These are phyloP conservation scores for Heterocephalus glaber DNA, from an alignment of 2,113 vertebrate species.

Conservation along the genomic window DNA sequence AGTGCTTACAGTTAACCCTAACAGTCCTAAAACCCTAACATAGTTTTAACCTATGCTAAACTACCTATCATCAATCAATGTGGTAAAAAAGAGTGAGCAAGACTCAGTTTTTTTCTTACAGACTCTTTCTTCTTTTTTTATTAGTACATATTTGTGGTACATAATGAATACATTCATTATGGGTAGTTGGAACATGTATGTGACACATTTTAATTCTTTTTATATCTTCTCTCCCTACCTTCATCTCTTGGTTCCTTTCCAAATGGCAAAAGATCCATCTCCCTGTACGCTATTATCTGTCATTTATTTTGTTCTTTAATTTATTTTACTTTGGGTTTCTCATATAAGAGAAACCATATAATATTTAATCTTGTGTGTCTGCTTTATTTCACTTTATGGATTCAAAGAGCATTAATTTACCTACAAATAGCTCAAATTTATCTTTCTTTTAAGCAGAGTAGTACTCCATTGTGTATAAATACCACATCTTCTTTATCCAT, in stretches of 20 bases:
- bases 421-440: neutral
- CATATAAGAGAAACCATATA: neutral
- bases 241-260: too few species aligned
- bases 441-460: neutral
- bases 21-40: too few species aligned
- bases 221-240: too few species aligned
- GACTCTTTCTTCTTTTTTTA: neutral
- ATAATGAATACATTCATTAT: neutral
- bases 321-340: neutral
- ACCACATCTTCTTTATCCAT: neutral
- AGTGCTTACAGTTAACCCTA: neutral
- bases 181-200: neutral
- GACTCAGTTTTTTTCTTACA: neutral
- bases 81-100: neutral
- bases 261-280: neutral
- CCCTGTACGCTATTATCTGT: neutral
- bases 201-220: too few species aligned
- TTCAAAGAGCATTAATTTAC: neutral
- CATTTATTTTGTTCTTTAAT: neutral
- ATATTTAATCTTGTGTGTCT: neutral
- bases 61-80: neutral
- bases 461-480: neutral
- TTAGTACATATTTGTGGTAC: neutral
- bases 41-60: neutral
- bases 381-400: neutral